phyloP scores from a whole-genome alignment of 2,888 invertebrate species.

The Heliconius charithonia region DNA sequence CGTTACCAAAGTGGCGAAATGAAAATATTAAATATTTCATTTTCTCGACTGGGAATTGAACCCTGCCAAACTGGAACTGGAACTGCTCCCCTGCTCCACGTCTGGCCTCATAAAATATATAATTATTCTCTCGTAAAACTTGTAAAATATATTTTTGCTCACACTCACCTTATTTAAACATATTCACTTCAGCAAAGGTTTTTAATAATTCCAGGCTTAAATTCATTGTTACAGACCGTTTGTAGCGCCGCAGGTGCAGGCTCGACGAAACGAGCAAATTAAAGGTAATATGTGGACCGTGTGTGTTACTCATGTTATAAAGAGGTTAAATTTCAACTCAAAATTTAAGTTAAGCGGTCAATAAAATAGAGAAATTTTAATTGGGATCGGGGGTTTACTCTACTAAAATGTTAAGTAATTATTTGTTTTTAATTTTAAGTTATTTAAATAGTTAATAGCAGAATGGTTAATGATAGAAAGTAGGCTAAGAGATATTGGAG shows the following conservation, averaged over 20 bases:
- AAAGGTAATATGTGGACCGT: slow-evolving; percentile 42
- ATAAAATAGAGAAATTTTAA: slow-evolving; percentile 10
- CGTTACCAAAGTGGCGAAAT: no score
- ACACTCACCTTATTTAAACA: slow-evolving; percentile 42
- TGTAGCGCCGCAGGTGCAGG: slow-evolving; percentile 43
- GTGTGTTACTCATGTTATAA: slow-evolving; percentile 40
- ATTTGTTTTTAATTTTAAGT: not conserved
- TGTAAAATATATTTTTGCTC: slow-evolving; percentile 12
- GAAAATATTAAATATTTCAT: no score
- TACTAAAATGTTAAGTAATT: not conserved
- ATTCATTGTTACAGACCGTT: slow-evolving; percentile 46
- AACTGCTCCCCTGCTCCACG: not conserved
- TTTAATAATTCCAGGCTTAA: slow-evolving; percentile 45
- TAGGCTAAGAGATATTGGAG: no score
- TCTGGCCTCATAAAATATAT: slow-evolving; percentile 1
- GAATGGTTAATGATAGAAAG: no score
- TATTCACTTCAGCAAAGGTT: slow-evolving; percentile 43
- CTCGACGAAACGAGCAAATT: slow-evolving; percentile 45
- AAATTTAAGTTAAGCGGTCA: slow-evolving; percentile 18
- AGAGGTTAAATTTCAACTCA: slow-evolving; percentile 28
- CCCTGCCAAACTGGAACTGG: no score
- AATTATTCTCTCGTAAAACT: slow-evolving; percentile 23
- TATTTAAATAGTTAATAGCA: not conserved
- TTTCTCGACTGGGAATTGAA: no score
- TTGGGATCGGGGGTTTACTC: slow-evolving; percentile 2